Evolutionary conservation across 37 sponge, comb jelly and placozoan genomes (phyloP), one percentile per base, ranked within the genome.

Genomic region (Bolinopsis microptera): DNA sequence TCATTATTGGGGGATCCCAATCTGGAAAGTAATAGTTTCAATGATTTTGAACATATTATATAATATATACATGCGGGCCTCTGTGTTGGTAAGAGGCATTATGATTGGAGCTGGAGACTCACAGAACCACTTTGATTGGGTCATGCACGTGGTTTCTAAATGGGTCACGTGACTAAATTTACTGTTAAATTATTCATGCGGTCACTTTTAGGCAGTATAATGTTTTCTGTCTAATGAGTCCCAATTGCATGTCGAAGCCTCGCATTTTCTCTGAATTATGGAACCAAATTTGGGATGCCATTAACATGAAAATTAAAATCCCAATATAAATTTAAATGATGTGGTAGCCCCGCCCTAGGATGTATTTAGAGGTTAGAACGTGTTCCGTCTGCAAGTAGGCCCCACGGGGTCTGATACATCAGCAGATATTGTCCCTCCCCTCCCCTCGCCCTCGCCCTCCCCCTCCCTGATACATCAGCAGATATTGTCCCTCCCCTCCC

Each of bases 301-400:
- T 77, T 77, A 77, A 32, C 80, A 77, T 77, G 80, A 77, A 77
- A 77, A 32, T 77, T 77, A 32, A 32, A 77, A 77, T 33, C 32
- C 33, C 80, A 77, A 77, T 77, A 77, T 77, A 77, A 77, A 77
- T 77, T 77, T 77, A 77, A 77, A 77, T 77, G 80, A 77, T 32
- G 36, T 48, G 61, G 13, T 5, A 13, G 61, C 61, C 61, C 61
- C 61, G 61, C 61, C 61, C 13, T n/a, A n/a, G n/a, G n/a, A n/a
- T 48, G 61, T 48, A 18, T 13, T 13, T 13, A 18, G 13, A 13
- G 9, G 5, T 48, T 13, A 48, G 13, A 48, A 48, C 61, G 61
- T 48, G 61, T 48, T 48, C 61, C 9, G 61, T 48, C 13, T 5
- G 61, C 13, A 48, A 18, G 61, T 13, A 48, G 5, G 61, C 61